These are phyloP conservation scores for Amblyteles armatorius DNA, from an alignment of 2,888 invertebrate species.

Conservation along the genomic window DNA sequence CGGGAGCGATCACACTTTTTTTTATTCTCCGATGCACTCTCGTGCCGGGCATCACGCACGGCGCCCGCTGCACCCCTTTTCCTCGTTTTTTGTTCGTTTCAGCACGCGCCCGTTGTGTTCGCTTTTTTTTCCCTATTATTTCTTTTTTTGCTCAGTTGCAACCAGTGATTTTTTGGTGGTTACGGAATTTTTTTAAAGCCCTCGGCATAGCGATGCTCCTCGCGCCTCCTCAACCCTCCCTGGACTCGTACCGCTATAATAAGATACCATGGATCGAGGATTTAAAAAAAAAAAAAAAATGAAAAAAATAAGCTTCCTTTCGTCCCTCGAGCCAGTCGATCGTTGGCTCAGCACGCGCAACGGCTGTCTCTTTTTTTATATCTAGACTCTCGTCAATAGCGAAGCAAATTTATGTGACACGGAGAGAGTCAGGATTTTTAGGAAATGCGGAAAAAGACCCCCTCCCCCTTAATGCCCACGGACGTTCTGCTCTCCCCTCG, in stretches of 20 bases:
- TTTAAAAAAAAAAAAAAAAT: constrained; percentile 4
- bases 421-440: constrained; percentile 61
- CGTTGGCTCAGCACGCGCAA: constrained; percentile 56
- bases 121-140: background rate
- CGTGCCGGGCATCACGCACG: constrained; percentile 60
- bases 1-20: constrained; percentile 30
- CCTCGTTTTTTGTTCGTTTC: constrained; percentile 51
- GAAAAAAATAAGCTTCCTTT: constrained; percentile 36
- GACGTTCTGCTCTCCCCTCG: constrained; percentile 55
- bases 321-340: constrained; percentile 55
- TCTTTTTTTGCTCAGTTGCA: constrained; percentile 26
- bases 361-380: constrained; percentile 49
- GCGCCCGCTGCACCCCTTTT: constrained; percentile 55
- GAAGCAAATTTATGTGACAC: constrained; percentile 71
- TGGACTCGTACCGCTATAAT: background rate
- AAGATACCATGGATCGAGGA: constrained; percentile 15
- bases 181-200: constrained; percentile 55
- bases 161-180: constrained; percentile 63
- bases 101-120: constrained; percentile 58
- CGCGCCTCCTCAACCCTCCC: constrained; percentile 1
- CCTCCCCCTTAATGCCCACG: constrained; percentile 56
- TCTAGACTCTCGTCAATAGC: constrained; percentile 59
- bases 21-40: constrained; percentile 32
- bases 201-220: constrained; percentile 9
- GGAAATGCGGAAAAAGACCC: constrained; percentile 66